phyloP scores from a whole-genome alignment of 2,888 invertebrate species.

The Troides oblongomaculatus region DNA sequence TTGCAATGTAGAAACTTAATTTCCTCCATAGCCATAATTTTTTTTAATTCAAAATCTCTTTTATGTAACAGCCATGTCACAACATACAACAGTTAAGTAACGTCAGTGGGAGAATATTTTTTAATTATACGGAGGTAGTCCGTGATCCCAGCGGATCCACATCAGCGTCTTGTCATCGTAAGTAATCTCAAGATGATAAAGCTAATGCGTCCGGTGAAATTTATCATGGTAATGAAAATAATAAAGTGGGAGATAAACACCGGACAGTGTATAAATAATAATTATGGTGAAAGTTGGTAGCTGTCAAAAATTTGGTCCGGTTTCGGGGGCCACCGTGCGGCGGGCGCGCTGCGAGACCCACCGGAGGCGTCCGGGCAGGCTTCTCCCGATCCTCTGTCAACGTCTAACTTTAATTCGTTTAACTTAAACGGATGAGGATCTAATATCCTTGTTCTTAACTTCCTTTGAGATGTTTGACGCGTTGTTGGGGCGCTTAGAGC shows the following conservation, averaged over 20 bases:
- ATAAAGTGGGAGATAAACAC: constrained; percentile 46
- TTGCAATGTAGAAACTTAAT: background rate
- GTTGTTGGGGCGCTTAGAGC: background rate
- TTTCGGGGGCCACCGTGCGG: constrained; percentile 41
- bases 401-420: constrained; percentile 36
- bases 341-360: constrained; percentile 41
- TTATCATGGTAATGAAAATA: constrained; percentile 40
- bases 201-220: constrained; percentile 35
- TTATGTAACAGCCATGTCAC: background rate
- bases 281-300: constrained; percentile 71
- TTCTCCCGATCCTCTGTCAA: constrained; percentile 41
- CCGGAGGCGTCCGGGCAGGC: constrained; percentile 61
- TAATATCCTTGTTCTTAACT: constrained; percentile 24
- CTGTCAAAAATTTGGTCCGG: constrained; percentile 53
- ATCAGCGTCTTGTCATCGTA: constrained; percentile 29
- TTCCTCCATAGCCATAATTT: background rate
- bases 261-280: constrained; percentile 66
- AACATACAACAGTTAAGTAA: background rate
- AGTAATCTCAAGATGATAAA: constrained; percentile 37
- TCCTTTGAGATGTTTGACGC: constrained; percentile 18
- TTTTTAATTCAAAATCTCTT: background rate
- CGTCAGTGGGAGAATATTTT: background rate
- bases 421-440: constrained; percentile 23
- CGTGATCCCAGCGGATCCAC: constrained; percentile 13
- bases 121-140: background rate